A percentile compares a stretch with the other conserved stretches of the same genome.
Evolutionary conservation across 2,888 invertebrate genomes (phyloP).

Genomic region (Tachystola acroxantha): DNA sequence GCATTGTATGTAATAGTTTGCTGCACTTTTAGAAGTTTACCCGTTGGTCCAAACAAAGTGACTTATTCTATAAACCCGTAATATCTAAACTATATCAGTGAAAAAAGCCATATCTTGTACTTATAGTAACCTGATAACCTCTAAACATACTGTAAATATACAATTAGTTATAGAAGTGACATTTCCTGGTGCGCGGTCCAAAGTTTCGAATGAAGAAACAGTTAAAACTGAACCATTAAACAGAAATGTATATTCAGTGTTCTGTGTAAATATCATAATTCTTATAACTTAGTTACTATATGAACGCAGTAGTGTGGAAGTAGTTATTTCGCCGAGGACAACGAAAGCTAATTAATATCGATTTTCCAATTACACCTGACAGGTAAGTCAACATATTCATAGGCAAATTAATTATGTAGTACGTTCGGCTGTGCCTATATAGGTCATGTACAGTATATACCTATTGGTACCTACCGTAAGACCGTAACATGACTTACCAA

Average conservation of each 20-base stretch:
- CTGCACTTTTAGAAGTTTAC: conserved; percentile 26
- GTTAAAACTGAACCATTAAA: no score
- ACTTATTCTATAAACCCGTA: conserved; percentile 47
- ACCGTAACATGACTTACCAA: no score
- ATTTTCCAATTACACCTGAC: conserved; percentile 31
- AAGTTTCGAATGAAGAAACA: conserved; percentile 24
- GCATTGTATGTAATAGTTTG: conserved; percentile 18
- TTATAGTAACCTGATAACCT: conserved; percentile 22
- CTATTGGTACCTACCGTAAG: no score
- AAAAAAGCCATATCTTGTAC: conserved; percentile 25
- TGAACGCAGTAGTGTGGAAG: conserved; percentile 25
- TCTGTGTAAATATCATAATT: conserved; percentile 39
- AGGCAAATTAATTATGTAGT: no score
- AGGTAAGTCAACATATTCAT: conserved; percentile 34
- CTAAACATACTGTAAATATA: conserved; percentile 28
- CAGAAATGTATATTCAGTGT: conserved; percentile 32
- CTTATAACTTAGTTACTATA: conserved; percentile 15
- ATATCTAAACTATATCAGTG: conserved; percentile 44
- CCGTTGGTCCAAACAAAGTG: conserved; percentile 62
- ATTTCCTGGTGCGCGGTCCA: conserved; percentile 46
- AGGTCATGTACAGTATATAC: no score
- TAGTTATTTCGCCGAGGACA: conserved; percentile 28
- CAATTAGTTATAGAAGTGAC: no score
- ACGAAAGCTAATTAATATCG: conserved; percentile 45
- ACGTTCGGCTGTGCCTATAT: no score